Conservation (phyloP, 2,797 vertebrate genomes). For the Cynopterus sphinx region DNA sequence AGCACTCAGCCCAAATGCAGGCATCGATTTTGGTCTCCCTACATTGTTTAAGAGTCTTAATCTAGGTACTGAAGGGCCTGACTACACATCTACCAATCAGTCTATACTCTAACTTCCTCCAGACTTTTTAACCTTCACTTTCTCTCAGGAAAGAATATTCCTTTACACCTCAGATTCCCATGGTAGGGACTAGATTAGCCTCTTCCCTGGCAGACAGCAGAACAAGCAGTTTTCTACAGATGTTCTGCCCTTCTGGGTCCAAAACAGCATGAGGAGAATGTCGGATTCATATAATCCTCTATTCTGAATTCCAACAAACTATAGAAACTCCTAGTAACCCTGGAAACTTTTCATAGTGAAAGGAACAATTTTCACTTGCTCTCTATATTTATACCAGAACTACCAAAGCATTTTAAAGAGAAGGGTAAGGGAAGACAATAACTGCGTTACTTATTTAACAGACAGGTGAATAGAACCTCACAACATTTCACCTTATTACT, state of each 20-base stretch:
- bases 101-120: background rate
- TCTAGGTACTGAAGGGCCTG: background rate
- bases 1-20: background rate
- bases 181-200: background rate
- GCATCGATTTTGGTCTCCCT: background rate
- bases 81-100: background rate
- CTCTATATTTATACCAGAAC: slow-evolving; percentile 38
- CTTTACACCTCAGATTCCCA: background rate
- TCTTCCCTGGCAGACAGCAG: background rate
- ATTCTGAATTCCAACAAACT: background rate
- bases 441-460: slow-evolving; percentile 28
- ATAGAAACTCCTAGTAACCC: background rate
- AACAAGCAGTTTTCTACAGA: background rate
- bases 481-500: slow-evolving; percentile 48
- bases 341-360: background rate
- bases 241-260: background rate
- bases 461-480: slow-evolving; percentile 20
- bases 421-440: background rate
- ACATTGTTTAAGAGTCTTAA: background rate
- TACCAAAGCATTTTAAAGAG: slow-evolving; percentile 40
- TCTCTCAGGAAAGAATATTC: background rate
- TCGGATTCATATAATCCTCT: background rate
- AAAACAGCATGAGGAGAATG: background rate
- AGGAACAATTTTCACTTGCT: background rate
- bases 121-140: background rate